Conservation (phyloP, 2,113 vertebrate species). For the Bagarius yarrelli region DNA sequence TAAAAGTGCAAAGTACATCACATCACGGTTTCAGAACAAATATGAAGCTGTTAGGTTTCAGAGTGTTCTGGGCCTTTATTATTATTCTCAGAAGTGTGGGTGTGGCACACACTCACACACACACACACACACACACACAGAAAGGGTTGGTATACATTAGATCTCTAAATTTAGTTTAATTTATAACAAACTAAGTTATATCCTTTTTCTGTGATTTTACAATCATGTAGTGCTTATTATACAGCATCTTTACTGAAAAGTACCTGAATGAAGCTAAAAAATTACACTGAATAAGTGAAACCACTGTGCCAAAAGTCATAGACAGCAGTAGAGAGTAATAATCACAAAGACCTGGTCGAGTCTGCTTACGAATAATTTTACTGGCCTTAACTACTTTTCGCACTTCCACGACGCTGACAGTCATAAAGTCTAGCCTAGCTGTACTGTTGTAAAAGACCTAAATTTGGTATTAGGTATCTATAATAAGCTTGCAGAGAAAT, state of each 20-base stretch:
- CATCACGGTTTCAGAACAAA: neutral
- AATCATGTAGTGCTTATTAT: neutral
- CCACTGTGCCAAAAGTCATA: neutral
- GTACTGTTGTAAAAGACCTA: conserved; percentile 61
- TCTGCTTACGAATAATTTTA: neutral
- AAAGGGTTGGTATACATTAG: neutral
- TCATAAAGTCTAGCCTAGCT: conserved; percentile 59
- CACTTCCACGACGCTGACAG: conserved; percentile 59
- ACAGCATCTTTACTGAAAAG: neutral
- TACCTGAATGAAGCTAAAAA: neutral
- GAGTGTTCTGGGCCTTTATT: conserved; percentile 12
- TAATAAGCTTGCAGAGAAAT: conserved; percentile 57
- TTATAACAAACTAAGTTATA: neutral
- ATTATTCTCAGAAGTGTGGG: neutral
- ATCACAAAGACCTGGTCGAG: neutral
- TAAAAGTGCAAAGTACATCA: neutral
- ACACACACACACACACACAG: neutral
- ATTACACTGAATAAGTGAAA: neutral
- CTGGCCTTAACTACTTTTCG: conserved; percentile 36
- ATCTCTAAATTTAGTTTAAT: neutral
- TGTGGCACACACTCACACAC: neutral
- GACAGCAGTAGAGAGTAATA: neutral
- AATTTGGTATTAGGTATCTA: conserved; percentile 56
- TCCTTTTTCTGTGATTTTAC: neutral
- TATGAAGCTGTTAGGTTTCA: neutral